phyloP scores from a whole-genome alignment of 64 coral and sea anemone genomes.

The Platygyra sinensis region DNA sequence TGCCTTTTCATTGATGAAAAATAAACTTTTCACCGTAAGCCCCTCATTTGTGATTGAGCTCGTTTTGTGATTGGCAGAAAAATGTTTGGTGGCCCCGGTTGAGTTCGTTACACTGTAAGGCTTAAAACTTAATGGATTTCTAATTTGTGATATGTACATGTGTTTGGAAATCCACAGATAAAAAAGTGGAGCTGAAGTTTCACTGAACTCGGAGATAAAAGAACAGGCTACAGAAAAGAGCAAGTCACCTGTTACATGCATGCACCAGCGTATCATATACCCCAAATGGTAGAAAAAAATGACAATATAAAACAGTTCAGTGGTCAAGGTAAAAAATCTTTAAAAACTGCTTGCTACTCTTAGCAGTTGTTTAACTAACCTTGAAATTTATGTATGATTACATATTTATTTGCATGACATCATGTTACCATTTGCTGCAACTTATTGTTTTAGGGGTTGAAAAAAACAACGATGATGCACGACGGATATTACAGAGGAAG shows the following conservation, averaged over 20 bases:
- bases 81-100: too few relatives aligned
- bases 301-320: slow-evolving; percentile 44
- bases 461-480: slow-evolving; percentile 35
- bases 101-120: too few relatives aligned
- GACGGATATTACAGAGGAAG: slow-evolving; percentile 26
- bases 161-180: slow-evolving; percentile 1
- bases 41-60: too few relatives aligned
- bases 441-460: slow-evolving; percentile 40
- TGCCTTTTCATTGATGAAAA: too few relatives aligned
- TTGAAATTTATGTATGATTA: neutral
- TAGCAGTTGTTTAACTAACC: neutral
- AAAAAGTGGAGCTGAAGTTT: slow-evolving; percentile 25
- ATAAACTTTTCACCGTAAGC: too few relatives aligned
- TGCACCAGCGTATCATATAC: slow-evolving; percentile 40
- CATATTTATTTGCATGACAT: neutral
- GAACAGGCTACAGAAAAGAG: slow-evolving; percentile 48
- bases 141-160: neutral
- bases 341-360: neutral
- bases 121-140: neutral
- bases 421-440: neutral
- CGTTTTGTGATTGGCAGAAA: too few relatives aligned
- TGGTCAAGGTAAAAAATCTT: slow-evolving; percentile 37
- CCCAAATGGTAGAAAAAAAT: slow-evolving; percentile 19
- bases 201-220: slow-evolving; percentile 1
- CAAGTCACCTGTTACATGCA: slow-evolving; percentile 51